phyloP scores from a whole-genome alignment of 2,113 vertebrate genomes.

The Chionomys nivalis region DNA sequence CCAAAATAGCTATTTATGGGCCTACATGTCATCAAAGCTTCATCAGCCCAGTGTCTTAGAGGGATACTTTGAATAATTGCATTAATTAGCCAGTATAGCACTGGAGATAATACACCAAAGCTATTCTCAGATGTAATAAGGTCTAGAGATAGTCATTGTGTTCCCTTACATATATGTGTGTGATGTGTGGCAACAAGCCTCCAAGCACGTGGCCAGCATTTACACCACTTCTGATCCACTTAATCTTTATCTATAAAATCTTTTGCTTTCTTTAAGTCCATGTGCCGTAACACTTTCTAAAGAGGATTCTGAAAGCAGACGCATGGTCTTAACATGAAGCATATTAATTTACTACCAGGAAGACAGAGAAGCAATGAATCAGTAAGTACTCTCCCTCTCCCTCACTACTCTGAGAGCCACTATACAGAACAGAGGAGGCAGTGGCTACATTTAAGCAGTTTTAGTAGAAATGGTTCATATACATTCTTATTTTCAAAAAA shows the following conservation, averaged over 20 bases:
- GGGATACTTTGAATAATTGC: conserved; percentile 73
- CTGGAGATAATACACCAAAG: conserved; percentile 75
- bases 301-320: background rate
- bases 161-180: conserved; percentile 77
- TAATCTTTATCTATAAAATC: conserved; percentile 32
- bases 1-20: conserved; percentile 71
- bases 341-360: background rate
- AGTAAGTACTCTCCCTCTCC: background rate
- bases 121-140: conserved; percentile 87
- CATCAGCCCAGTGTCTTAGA: conserved; percentile 68
- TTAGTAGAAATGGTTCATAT: conserved; percentile 32
- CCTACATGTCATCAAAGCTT: conserved; percentile 70
- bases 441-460: background rate
- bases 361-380: background rate
- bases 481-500: background rate
- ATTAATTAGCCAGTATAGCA: conserved; percentile 78
- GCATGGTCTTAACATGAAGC: background rate
- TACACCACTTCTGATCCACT: conserved; percentile 3
- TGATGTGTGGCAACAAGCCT: conserved; percentile 64
- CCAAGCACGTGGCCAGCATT: conserved; percentile 56
- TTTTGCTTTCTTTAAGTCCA: conserved; percentile 47
- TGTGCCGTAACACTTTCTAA: background rate
- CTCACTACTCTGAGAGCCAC: background rate
- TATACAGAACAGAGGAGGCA: background rate
- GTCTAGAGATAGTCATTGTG: conserved; percentile 73